Evolutionary conservation across 1,140 invertebrate genomes (phyloP), one percentile per base, ranked within the genome.

Genomic region (Drosophila lini): DNA sequence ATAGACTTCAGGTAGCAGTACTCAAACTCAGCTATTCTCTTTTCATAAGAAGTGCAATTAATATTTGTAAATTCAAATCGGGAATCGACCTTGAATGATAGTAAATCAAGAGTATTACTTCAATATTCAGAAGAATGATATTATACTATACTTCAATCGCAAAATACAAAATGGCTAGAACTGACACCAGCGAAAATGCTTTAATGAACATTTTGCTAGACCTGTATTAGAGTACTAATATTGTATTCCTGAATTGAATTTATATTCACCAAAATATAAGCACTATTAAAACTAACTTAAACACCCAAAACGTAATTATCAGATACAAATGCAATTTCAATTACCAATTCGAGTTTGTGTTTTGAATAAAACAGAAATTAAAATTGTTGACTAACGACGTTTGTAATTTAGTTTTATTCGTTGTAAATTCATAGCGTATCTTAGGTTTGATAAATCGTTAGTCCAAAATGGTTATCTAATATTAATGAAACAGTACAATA

Each of bases 1-100:
- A 61, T 8, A 0, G 65, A 69, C 34, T 69, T 69, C 2, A 69
- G 5, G 5, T 41, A 41, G 28, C 58, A 69, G n/a, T 69, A 52
- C 10, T 69, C 44, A 36, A 50, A 48, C 0, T 58, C 40, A 1
- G n/a, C 42, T 1, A 62, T 5, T 4, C n/a, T 3, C 3, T 52
- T 50, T 5, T 69, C 36, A 7, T 19, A 22, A 3, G 58, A 16
- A 9, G 16, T 61, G 36, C 36, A 38, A 5, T 38, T 38, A 0
- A 38, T 32, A 32, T 67, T 67, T 1, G 64, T 67, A 22, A 64
- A 64, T n/a, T 64, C 19, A n/a, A 64, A 32, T 1, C 13, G 13
- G 15, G 36, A 13, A 38, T 38, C 5, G 5, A 13, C 36, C 36
- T 38, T 15, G 5, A 15, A 4, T 38, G 1, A 15, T 28, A 28